Conservation (phyloP, 1,140 invertebrate species). For the Vanessa tameamea region DNA sequence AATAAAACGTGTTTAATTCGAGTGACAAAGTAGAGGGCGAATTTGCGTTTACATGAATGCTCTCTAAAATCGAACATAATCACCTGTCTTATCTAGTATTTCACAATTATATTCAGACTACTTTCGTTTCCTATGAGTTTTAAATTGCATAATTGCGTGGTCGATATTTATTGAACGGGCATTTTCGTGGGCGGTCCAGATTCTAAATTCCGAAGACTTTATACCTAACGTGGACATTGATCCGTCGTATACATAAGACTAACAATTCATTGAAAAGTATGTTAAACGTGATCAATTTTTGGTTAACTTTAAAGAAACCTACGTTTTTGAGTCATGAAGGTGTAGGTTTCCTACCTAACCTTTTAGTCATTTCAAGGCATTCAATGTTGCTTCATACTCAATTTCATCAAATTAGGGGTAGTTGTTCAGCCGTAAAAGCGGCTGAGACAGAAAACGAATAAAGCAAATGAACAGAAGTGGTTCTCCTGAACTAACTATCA, state of each 20-base stretch:
- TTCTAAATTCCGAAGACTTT: slow-evolving; percentile 48
- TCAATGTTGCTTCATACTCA: no score
- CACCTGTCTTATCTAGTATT: slow-evolving; percentile 16
- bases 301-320: neutral
- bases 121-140: slow-evolving; percentile 44
- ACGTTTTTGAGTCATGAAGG: no score
- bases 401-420: no score
- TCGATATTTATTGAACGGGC: slow-evolving; percentile 61
- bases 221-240: slow-evolving; percentile 41
- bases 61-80: neutral
- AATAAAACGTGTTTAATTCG: neutral
- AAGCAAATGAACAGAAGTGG: no score
- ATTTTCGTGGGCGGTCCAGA: slow-evolving; percentile 65
- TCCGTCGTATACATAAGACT: slow-evolving; percentile 21
- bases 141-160: slow-evolving; percentile 61
- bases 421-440: no score
- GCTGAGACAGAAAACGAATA: no score
- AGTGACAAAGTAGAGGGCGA: neutral
- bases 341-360: no score
- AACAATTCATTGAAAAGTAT: neutral
- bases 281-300: neutral
- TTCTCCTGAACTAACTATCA: no score
- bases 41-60: neutral
- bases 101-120: slow-evolving; percentile 30
- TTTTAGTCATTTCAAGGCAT: no score